phyloP scores from a whole-genome alignment of 2,888 invertebrate genomes.

The Torymus aiolomorphi region DNA sequence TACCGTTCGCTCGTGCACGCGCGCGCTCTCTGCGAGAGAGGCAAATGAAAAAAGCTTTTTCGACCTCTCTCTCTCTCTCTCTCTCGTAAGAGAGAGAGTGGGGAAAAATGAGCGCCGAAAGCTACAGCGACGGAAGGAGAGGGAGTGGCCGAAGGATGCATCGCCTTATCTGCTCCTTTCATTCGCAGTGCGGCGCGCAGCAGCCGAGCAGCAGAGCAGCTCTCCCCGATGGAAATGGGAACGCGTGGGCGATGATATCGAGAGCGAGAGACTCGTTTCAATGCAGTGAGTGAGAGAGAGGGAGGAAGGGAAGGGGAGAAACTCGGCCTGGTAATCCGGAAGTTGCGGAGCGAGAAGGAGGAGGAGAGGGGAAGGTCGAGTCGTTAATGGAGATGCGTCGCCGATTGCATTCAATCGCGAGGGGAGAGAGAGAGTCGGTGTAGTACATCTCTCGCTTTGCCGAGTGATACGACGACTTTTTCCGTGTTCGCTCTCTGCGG shows the following conservation, averaged over 20 bases:
- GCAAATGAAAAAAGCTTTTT: constrained; percentile 44
- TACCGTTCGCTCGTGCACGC: constrained; percentile 1
- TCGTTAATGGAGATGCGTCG: constrained; percentile 57
- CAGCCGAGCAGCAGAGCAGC: not conserved
- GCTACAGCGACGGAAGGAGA: not conserved
- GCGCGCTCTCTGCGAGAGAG: not conserved
- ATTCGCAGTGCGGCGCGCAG: not conserved
- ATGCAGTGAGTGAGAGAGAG: not conserved
- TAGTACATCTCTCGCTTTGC: constrained; percentile 21
- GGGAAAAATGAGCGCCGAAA: too few species aligned
- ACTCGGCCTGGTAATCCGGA: constrained; percentile 55
- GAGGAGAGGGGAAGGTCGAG: constrained; percentile 38
- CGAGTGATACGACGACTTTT: constrained; percentile 44
- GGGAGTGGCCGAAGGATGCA: constrained; percentile 14
- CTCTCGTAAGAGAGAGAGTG: not conserved
- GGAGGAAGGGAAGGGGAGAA: constrained; percentile 10
- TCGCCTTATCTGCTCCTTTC: constrained; percentile 54
- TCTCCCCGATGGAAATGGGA: constrained; percentile 47
- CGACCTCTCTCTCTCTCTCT: constrained; percentile 26
- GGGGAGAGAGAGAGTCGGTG: constrained; percentile 13
- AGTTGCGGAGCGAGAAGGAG: constrained; percentile 15
- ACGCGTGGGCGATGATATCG: constrained; percentile 41
- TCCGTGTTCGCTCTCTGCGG: constrained; percentile 17
- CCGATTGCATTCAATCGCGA: constrained; percentile 54
- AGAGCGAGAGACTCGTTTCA: not conserved